Conservation (phyloP, 2,113 vertebrate genomes). For the human region DNA sequence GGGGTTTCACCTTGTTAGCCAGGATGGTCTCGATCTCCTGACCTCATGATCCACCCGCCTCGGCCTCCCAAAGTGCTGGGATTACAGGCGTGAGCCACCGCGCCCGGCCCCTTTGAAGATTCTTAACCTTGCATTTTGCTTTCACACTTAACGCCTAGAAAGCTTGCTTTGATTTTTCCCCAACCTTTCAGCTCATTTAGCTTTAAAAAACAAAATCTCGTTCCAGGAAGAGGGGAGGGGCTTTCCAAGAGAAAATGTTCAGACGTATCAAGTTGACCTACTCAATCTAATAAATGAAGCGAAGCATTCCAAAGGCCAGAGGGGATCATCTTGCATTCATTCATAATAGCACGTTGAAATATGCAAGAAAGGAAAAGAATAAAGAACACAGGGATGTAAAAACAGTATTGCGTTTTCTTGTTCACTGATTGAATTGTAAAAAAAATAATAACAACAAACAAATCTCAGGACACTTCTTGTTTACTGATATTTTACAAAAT, state of each 20-base stretch:
- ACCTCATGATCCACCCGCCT: too few species aligned
- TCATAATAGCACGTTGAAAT: not conserved
- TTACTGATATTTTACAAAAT: not conserved
- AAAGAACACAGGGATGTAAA: not conserved
- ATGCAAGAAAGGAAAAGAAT: not conserved
- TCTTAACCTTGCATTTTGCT: slow-evolving; percentile 26
- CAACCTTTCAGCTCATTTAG: not conserved
- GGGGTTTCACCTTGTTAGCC: too few species aligned
- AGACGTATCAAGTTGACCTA: not conserved
- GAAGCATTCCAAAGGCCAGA: not conserved
- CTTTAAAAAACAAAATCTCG: not conserved
- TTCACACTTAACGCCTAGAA: not conserved
- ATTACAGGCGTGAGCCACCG: too few species aligned
- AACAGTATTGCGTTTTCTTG: not conserved
- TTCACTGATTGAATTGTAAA: not conserved
- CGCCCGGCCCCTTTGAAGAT: slow-evolving; percentile 49
- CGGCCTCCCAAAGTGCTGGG: too few species aligned
- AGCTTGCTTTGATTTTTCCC: slow-evolving; percentile 21
- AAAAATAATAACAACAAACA: not conserved
- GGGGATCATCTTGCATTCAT: not conserved
- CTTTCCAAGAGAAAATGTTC: not conserved
- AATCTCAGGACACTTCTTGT: not conserved
- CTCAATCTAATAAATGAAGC: not conserved
- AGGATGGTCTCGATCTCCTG: too few species aligned
- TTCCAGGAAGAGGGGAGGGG: not conserved